Base-by-base conservation (phyloP, 2,113 vertebrate genomes). In the Agelaius phoeniceus region DNA sequence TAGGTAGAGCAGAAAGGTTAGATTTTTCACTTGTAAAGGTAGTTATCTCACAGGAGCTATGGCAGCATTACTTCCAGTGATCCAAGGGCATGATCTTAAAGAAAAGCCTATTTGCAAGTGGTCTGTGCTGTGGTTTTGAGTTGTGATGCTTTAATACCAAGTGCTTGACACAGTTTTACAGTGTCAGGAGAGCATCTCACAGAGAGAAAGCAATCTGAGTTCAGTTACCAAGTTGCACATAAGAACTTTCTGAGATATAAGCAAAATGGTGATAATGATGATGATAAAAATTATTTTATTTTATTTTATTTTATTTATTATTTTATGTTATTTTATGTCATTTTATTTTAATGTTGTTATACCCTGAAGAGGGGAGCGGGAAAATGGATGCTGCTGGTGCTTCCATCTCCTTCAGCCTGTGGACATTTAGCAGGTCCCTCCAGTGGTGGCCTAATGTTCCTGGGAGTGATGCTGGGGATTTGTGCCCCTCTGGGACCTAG, bases 161-260 rank as follows among this genome's bases (percentile, higher is more conserved):
- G 37, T 95, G 66, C 39, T 94, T 91, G 96, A 95, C 97, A 97
- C 97, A 75, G 10, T 77, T 96, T 96, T 86, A 54, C 72, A 57
- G 94, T 97, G 96, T 98, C 97, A 97, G 85, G 84, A 94, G 96
- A 91, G 28, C 1, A 0, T 65, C 19, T 69, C 3, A 11, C 28
- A 68, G 46, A 74, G 37, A n/a, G 30, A 73, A 75, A 43, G 43
- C 54, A 55, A 33, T 31, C 21, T 3, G 20, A 58, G 37, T 69
- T 84, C n/a, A 22, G 28, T 62, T 69, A 35, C 28, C 28, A 69
- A 73, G 35, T 39, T 31, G 48, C 62, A 63, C 3, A 9, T 9
- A 30, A n/a, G 46, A 78, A 72, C 30, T 79, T 72, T 27, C 26
- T 75, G 74, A 82, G 31, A 79, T 75, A 68, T 79, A 61, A 5